Conservation (phyloP, 2,113 vertebrate species). For the Peromyscus polionotus region DNA sequence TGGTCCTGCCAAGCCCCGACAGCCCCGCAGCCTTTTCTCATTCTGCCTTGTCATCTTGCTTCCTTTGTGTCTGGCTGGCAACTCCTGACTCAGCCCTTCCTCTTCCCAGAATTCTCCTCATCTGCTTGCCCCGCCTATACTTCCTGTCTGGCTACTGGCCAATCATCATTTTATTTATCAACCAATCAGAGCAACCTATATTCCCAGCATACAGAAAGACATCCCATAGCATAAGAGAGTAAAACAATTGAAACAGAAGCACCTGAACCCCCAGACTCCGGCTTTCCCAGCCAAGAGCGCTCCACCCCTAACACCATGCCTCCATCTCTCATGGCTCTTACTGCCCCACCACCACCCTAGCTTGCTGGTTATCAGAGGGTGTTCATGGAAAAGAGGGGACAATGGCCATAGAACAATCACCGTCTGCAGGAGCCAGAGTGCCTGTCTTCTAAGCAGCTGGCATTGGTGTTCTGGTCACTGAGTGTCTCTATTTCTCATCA, state of each 20-base stretch:
- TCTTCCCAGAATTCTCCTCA: too few relatives aligned
- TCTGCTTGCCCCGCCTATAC: too few relatives aligned
- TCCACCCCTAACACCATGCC: background rate
- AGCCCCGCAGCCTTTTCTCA: too few relatives aligned
- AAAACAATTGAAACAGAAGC: background rate
- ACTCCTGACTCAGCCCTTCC: too few relatives aligned
- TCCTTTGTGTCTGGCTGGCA: too few relatives aligned
- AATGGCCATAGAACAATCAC: too few relatives aligned
- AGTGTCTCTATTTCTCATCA: background rate
- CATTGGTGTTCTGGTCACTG: background rate
- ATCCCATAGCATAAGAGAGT: background rate
- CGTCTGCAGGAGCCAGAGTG: background rate
- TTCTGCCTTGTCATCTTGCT: too few relatives aligned
- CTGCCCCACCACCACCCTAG: background rate
- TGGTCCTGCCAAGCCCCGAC: too few relatives aligned
- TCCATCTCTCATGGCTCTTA: background rate
- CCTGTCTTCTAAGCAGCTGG: background rate
- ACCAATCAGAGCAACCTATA: too few relatives aligned
- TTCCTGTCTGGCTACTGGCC: too few relatives aligned
- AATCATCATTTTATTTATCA: too few relatives aligned
- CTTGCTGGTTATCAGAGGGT: background rate
- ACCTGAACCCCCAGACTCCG: background rate
- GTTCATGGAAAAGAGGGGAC: background rate
- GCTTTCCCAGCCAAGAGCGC: background rate
- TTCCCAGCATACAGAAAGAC: too few relatives aligned